phyloP scores from a whole-genome alignment of 1,140 invertebrate genomes.

The Acromyrmex heyeri region DNA sequence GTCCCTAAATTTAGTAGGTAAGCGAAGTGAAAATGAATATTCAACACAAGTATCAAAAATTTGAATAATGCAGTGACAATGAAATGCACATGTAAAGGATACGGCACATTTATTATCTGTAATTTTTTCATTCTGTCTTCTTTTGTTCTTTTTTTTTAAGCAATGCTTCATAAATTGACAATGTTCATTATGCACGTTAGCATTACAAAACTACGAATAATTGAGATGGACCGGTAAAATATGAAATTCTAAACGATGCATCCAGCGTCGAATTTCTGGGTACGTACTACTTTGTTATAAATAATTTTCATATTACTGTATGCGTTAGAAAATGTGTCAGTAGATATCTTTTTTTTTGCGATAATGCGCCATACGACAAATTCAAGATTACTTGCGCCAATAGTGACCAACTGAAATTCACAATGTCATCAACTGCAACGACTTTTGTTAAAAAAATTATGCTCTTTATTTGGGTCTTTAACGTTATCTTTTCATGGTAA shows the following conservation, averaged over 20 bases:
- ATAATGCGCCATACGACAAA: conserved; percentile 9
- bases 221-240: conserved; percentile 43
- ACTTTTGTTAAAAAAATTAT: conserved; percentile 62
- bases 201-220: conserved; percentile 48
- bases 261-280: background rate
- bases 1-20: background rate
- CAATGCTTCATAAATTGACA: conserved; percentile 54
- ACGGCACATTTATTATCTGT: conserved; percentile 58
- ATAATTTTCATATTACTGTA: conserved; percentile 29
- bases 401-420: conserved; percentile 26
- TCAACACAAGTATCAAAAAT: conserved; percentile 51
- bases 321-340: background rate
- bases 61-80: conserved; percentile 59
- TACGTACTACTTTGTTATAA: conserved; percentile 26
- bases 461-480: conserved; percentile 54
- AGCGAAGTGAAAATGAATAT: conserved; percentile 48
- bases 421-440: conserved; percentile 34
- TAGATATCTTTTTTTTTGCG: background rate
- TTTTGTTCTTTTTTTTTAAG: conserved; percentile 33
- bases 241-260: conserved; percentile 42
- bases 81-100: conserved; percentile 58
- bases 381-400: conserved; percentile 1
- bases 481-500: conserved; percentile 40
- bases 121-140: conserved; percentile 42
- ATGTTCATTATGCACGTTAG: conserved; percentile 49